A percentile compares a stretch with the other conserved stretches of the same genome.
phyloP scores from a whole-genome alignment of 2,797 vertebrate species.

The Delichon dasypus region DNA sequence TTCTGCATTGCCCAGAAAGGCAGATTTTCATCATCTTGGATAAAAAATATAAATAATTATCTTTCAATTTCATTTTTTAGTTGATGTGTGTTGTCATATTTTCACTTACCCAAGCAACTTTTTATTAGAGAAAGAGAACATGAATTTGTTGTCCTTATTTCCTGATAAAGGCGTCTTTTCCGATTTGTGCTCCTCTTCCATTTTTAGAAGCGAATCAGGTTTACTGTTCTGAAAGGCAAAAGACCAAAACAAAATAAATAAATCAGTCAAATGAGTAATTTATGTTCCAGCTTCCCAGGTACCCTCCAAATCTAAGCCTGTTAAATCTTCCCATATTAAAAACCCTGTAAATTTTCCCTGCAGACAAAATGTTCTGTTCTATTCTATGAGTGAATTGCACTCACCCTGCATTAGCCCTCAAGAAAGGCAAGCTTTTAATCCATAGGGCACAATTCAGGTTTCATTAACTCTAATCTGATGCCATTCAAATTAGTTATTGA shows the following conservation, averaged over 20 bases:
- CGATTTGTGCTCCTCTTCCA: slow-evolving; percentile 95
- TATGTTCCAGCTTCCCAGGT: neutral
- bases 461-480: neutral
- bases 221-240: slow-evolving; percentile 91
- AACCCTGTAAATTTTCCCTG: neutral
- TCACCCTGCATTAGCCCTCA: neutral
- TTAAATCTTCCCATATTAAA: neutral
- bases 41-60: neutral
- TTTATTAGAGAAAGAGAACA: slow-evolving; percentile 92
- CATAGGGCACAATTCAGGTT: neutral
- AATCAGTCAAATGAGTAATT: neutral
- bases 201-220: slow-evolving; percentile 96
- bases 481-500: neutral
- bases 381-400: neutral
- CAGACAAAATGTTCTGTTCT: neutral
- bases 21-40: neutral
- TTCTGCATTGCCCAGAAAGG: neutral
- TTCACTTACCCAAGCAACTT: slow-evolving; percentile 88
- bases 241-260: neutral
- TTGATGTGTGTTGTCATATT: neutral
- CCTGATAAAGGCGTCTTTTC: slow-evolving; percentile 86
- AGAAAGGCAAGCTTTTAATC: neutral
- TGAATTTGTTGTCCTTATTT: slow-evolving; percentile 93
- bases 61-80: neutral
- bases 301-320: neutral